Base-by-base conservation (phyloP, 2,113 vertebrate species). In the Rhombomys opimus region DNA sequence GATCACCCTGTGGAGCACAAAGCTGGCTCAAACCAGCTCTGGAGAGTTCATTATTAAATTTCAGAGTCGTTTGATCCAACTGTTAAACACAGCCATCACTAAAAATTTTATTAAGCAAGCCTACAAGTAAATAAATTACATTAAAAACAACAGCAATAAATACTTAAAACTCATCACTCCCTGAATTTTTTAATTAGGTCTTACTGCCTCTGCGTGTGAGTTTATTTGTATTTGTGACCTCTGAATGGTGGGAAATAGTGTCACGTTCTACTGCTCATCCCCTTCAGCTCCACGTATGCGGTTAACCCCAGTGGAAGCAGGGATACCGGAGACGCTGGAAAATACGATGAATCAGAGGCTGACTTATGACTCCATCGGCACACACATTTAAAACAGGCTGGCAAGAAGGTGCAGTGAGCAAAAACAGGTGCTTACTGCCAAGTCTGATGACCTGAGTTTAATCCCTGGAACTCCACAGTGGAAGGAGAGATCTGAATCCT, bases 21-120 rank as follows among this genome's bases (percentile, higher is more conserved):
- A 81, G 14, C n/a, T 78, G 70, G 54, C 78, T 90, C 6, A 0
- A 46, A 25, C 15, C 6, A 3, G 18, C 4, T 50, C 22, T 7
- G 10, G 32, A 82, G 54, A 87, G 68, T 25, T 87, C 68, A 46
- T 78, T 35, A 38, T 35, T 88, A 67, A 41, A 30, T 73, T 87
- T 88, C 8, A 85, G 25, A 23, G 61, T 52, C 76, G 86, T 50
- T 17, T 35, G 50, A 95, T 35, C 11, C 27, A 61, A 23, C 14
- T 85, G 13, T 81, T 77, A 72, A 93, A 61, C 27, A 25, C 2
- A 77, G 46, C 35, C 22, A 57, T 87, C 57, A 52, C 63, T 57
- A 85, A 59, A 94, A 75, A 80, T 57, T 80, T 63, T 76, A 91
- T 72, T 65, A 77, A 15, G 57, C 57, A 94, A 90, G 67, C 18